phyloP scores from a whole-genome alignment of 2,888 invertebrate species.

The Melanargia galathea region DNA sequence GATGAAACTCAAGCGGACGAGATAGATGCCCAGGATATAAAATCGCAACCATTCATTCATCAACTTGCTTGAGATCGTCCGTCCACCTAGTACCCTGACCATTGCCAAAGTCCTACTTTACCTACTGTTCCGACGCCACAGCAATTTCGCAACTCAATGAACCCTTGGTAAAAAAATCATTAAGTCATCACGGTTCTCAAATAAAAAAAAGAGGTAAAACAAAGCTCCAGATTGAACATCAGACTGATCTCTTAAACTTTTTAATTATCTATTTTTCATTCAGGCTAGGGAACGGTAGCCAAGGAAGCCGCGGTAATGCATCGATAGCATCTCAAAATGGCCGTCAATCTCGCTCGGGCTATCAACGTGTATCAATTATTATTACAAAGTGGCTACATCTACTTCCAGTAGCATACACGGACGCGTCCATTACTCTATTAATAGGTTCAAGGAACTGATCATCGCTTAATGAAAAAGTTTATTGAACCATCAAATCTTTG shows the following conservation, averaged over 20 bases:
- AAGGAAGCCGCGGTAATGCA: constrained; percentile 60
- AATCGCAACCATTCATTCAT: no score
- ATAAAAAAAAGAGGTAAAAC: neutral
- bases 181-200: neutral
- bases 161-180: neutral
- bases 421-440: constrained; percentile 70
- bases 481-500: constrained; percentile 22
- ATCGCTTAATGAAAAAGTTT: constrained; percentile 51
- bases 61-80: no score
- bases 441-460: constrained; percentile 68
- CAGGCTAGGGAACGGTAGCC: constrained; percentile 37
- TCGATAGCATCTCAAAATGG: constrained; percentile 77
- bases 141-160: no score
- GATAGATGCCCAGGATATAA: no score
- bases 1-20: no score
- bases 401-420: constrained; percentile 68
- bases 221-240: constrained; percentile 6
- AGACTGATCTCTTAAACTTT: constrained; percentile 9
- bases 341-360: constrained; percentile 76
- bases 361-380: constrained; percentile 75
- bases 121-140: no score
- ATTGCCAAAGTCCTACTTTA: no score
- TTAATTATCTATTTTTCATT: constrained; percentile 27
- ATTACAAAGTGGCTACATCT: constrained; percentile 55
- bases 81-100: no score